Evolutionary conservation across 2,113 vertebrate species (phyloP).

Genomic region (Sinocyclocheilus anophthalmus): DNA sequence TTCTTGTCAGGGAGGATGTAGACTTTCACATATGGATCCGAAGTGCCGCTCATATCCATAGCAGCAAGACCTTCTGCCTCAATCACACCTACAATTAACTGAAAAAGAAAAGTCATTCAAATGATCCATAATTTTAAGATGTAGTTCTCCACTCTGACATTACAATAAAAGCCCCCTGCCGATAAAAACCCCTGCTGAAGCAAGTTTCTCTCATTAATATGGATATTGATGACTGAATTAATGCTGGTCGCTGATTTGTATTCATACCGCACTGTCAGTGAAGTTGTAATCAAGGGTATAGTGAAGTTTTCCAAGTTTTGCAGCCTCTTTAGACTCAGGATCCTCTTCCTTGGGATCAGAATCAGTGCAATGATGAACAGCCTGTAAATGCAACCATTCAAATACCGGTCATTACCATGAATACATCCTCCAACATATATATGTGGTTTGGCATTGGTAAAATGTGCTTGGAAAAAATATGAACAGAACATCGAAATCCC

Average conservation of each 20-base stretch:
- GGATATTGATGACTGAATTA: slow-evolving; percentile 4
- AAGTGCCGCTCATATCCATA: slow-evolving; percentile 88
- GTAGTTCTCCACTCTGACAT: background rate
- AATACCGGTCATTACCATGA: background rate
- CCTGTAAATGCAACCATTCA: slow-evolving; percentile 68
- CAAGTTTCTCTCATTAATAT: slow-evolving; percentile 10
- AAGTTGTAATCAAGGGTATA: slow-evolving; percentile 97
- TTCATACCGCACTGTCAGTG: slow-evolving; percentile 88
- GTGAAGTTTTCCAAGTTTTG: slow-evolving; percentile 90
- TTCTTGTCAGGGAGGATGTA: slow-evolving; percentile 71
- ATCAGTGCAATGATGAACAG: slow-evolving; percentile 79
- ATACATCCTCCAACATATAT: too few relatives aligned
- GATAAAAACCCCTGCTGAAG: background rate
- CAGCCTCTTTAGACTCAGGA: slow-evolving; percentile 85
- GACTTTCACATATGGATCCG: slow-evolving; percentile 89
- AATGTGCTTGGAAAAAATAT: too few relatives aligned
- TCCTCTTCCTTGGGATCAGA: slow-evolving; percentile 87
- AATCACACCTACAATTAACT: slow-evolving; percentile 81
- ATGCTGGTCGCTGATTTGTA: background rate
- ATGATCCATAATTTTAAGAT: background rate
- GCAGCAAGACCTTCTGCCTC: slow-evolving; percentile 83
- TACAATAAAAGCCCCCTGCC: background rate
- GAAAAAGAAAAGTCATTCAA: background rate
- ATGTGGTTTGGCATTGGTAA: too few relatives aligned
- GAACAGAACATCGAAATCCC: too few relatives aligned